phyloP scores from a whole-genome alignment of 2,113 vertebrate species.

The Tragelaphus scriptus region DNA sequence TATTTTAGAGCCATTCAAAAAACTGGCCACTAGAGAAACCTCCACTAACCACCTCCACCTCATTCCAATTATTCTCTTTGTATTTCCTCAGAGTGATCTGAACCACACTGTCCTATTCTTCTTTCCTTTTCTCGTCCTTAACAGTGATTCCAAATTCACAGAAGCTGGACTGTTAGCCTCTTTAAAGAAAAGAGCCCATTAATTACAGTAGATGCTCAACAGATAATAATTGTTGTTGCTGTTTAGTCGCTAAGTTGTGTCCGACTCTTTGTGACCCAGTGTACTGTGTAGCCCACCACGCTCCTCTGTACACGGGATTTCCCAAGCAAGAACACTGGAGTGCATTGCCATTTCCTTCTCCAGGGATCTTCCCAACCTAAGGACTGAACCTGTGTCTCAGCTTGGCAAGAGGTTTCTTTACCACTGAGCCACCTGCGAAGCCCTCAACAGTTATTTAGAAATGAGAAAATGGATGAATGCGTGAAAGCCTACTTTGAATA shows the following conservation, averaged over 20 bases:
- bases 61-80: not conserved
- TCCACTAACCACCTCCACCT: not conserved
- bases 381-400: not conserved
- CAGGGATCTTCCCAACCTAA: not conserved
- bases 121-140: not conserved
- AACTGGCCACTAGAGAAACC: slow-evolving; percentile 21
- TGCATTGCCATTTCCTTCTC: not conserved
- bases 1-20: slow-evolving; percentile 52
- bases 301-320: not conserved
- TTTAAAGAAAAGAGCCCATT: not conserved
- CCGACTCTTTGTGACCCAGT: not conserved
- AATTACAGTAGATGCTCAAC: not conserved
- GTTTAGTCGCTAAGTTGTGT: not conserved
- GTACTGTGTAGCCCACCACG: not conserved
- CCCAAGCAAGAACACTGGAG: not conserved
- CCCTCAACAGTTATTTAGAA: not conserved
- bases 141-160: not conserved
- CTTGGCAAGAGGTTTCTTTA: not conserved
- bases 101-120: not conserved
- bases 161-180: not conserved
- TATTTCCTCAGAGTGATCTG: not conserved
- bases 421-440: not conserved
- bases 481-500: not conserved
- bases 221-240: not conserved
- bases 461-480: not conserved